Percentiles rank a stretch among this genome's conserved stretches.
Evolutionary conservation across 2,797 vertebrate genomes (phyloP).

Genomic region (Oreonectes daqikongensis): DNA sequence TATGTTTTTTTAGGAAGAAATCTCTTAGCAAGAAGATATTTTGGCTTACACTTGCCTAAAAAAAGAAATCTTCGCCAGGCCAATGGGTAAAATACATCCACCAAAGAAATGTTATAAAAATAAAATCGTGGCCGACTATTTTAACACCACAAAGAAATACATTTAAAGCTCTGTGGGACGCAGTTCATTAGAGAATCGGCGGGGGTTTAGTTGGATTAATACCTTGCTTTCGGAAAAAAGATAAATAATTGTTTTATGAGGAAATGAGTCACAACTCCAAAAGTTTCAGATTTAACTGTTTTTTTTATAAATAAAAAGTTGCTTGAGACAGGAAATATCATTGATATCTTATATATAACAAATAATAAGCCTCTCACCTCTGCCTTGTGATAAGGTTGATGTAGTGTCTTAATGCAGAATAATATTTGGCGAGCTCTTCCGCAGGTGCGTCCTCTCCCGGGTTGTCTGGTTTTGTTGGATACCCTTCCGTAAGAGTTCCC

Average conservation of each 20-base stretch:
- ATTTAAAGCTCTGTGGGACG: slow-evolving; percentile 27
- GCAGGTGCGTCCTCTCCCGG: slow-evolving; percentile 93
- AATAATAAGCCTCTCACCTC: slow-evolving; percentile 77
- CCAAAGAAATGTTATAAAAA: neutral
- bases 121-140: slow-evolving; percentile 11
- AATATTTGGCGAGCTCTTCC: slow-evolving; percentile 97
- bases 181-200: slow-evolving; percentile 51
- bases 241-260: neutral
- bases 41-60: neutral
- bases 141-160: slow-evolving; percentile 26
- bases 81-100: neutral
- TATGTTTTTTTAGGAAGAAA: too few species aligned
- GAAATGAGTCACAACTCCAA: neutral
- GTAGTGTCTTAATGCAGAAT: slow-evolving; percentile 96
- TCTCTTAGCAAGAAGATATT: neutral
- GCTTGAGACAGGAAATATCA: too few species aligned
- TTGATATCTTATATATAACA: neutral
- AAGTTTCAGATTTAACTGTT: neutral
- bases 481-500: slow-evolving; percentile 89
- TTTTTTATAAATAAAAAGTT: neutral
- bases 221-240: slow-evolving; percentile 27
- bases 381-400: slow-evolving; percentile 99
- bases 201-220: slow-evolving; percentile 50
- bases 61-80: neutral
- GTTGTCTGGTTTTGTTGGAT: slow-evolving; percentile 94